Evolutionary conservation across 2,888 invertebrate species (phyloP).

Genomic region (Quadriops clusia): DNA sequence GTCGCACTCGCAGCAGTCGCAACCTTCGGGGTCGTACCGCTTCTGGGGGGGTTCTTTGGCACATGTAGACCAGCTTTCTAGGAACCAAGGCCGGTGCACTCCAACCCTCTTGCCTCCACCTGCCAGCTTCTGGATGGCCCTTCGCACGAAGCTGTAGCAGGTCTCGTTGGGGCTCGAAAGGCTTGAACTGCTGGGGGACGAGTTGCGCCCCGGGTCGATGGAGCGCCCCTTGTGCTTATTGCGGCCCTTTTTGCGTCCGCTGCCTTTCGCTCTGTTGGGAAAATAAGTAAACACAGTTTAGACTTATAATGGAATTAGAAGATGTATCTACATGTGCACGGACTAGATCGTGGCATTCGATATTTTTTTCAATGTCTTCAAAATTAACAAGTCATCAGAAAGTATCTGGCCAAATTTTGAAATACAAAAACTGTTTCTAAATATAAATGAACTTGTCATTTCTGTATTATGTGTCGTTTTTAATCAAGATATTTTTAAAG

Average conservation of each 20-base stretch:
- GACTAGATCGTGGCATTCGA: no score
- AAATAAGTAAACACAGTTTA: constrained; percentile 12
- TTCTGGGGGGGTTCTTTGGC: constrained; percentile 32
- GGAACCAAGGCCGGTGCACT: constrained; percentile 51
- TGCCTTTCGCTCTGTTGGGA: constrained; percentile 30
- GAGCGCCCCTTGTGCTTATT: constrained; percentile 47
- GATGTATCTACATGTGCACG: no score
- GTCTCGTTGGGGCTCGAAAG: constrained; percentile 87
- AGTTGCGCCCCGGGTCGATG: constrained; percentile 49
- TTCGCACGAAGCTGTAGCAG: constrained; percentile 84
- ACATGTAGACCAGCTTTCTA: constrained; percentile 61
- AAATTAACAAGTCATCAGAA: no score
- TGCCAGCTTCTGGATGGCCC: constrained; percentile 74
- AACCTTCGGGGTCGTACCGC: constrained; percentile 43
- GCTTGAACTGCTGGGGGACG: constrained; percentile 70
- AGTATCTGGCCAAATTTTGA: no score
- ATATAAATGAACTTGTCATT: no score
- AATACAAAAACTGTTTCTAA: no score
- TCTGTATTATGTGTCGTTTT: no score
- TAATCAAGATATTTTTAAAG: no score
- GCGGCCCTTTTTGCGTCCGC: constrained; percentile 39
- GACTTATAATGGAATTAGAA: no score
- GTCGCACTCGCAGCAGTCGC: constrained; percentile 48
- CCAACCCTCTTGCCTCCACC: constrained; percentile 47
- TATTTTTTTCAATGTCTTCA: no score